Base-by-base conservation (phyloP, 1,140 invertebrate species). In the roundworm (Caenorhabditis elegans) region DNA sequence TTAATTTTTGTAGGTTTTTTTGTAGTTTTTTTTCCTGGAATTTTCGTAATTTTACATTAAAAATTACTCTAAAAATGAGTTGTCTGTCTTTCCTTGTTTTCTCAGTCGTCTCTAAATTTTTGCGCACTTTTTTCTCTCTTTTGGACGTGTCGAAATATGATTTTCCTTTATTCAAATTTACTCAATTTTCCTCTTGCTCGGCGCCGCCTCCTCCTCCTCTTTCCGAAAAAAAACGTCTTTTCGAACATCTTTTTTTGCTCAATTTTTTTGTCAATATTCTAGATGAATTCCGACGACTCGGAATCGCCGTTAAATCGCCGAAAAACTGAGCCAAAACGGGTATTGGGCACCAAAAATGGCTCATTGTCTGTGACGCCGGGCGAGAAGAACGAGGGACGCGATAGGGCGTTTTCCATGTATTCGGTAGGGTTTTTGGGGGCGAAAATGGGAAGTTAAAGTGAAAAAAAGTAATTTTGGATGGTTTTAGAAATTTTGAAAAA, bases 331-430 rank as follows among this genome's bases (percentile, higher is more conserved):
- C 76, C 76, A 22, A 77, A 77, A 19, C 15, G 34, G 46, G 31
- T 34, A 19, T 39, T 70, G n/a, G 34, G 34, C 60, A 43, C 60
- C 2, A 70, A 39, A 24, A 70, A 70, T 13, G 60, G 60, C 19
- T 39, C 60, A 8, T 39, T 70, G 19, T 48, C 76, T 2, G 28
- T 13, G 4, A 49, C 8, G 31, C 28, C 26, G 0, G 48, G 46
- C 0, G 48, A 77, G 76, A 48, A 48, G 8, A 34, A 31, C 26
- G 24, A 53, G 10, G 46, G 76, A n/a, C 48, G 48, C 8, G 46
- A 77, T 48, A 48, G 76, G n/a, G 76, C 76, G 11, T 48, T 19
- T 77, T 77, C 76, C n/a, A 77, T 77, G 76, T 77, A 49, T 77
- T 49, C 76, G 76, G 76, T 77, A 19, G 36, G 28, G 2, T 76